These are phyloP conservation scores for Spea bombifrons DNA, from an alignment of 2,113 vertebrate genomes.

Conservation along the genomic window DNA sequence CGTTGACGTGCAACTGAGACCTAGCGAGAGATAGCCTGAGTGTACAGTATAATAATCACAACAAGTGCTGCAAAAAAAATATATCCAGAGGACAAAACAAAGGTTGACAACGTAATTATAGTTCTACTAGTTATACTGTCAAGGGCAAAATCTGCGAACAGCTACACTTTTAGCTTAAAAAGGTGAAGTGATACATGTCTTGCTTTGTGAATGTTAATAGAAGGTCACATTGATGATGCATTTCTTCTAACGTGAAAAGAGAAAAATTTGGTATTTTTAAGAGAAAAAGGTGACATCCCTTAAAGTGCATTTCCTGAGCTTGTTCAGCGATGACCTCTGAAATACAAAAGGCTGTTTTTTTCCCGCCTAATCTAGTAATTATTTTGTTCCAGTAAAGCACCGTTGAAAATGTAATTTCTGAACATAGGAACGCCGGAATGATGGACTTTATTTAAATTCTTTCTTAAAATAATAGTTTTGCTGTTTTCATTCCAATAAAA, in stretches of 20 bases:
- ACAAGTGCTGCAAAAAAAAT: not conserved
- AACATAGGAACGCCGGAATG: no score
- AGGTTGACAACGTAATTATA: constrained; percentile 2
- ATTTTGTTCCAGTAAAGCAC: not conserved
- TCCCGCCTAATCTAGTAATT: not conserved
- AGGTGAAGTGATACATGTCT: not conserved
- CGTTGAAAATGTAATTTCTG: no score
- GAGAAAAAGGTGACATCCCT: not conserved
- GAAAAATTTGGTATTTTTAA: not conserved
- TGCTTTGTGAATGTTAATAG: not conserved
- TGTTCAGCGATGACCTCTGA: not conserved
- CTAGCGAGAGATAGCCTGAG: not conserved
- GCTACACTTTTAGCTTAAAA: not conserved
- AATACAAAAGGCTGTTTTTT: not conserved
- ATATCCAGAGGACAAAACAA: not conserved
- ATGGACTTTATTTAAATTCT: no score
- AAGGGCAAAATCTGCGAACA: not conserved
- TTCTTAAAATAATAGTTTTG: no score
- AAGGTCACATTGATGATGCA: not conserved
- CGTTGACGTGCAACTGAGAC: not conserved
- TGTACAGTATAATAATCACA: constrained; percentile 7
- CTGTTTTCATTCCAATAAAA: no score
- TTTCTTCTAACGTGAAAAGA: not conserved
- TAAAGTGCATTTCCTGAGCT: not conserved
- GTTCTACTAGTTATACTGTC: not conserved